A percentile compares a stretch with the other conserved stretches of the same genome.
phyloP scores from a whole-genome alignment of 2,797 vertebrate species.

The Bradypodion ventrale region DNA sequence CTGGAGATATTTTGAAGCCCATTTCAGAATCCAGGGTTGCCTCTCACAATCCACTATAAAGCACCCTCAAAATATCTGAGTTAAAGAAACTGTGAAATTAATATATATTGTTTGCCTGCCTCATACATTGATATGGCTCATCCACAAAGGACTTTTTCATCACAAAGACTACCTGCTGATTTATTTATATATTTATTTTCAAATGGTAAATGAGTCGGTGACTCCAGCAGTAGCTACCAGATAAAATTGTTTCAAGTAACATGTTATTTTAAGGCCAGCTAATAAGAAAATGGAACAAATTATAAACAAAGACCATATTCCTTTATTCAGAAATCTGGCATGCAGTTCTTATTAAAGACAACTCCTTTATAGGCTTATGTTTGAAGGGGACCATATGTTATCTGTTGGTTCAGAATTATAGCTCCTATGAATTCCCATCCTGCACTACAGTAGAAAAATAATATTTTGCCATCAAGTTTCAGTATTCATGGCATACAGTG shows the following conservation, averaged over 20 bases:
- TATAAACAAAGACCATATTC: conserved; percentile 9
- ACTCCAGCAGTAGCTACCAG: conserved; percentile 11
- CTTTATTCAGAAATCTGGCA: conserved; percentile 19
- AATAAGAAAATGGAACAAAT: conserved; percentile 4
- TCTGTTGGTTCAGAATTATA: conserved; percentile 15
- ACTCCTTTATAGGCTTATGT: not conserved
- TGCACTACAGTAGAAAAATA: conserved; percentile 10
- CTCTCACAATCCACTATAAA: conserved; percentile 7
- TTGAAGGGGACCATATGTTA: conserved; percentile 23
- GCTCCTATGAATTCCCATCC: conserved; percentile 16
- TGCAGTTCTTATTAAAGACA: conserved; percentile 20
- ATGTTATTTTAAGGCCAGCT: conserved; percentile 6
- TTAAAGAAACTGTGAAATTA: conserved; percentile 20
- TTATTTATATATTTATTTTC: not conserved
- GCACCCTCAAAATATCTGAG: conserved; percentile 16
- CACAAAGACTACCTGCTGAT: conserved; percentile 16
- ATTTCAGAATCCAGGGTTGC: conserved; percentile 17
- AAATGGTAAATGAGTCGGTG: conserved; percentile 7
- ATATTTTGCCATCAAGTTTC: conserved; percentile 10
- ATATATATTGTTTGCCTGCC: conserved; percentile 18
- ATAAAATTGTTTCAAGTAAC: conserved; percentile 10
- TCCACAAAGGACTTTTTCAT: conserved; percentile 21
- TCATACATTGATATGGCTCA: conserved; percentile 20
- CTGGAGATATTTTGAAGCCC: conserved; percentile 19
- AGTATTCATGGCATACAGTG: not conserved